Conservation (phyloP, 2,888 invertebrate species). For the Andricus quercusramuli region DNA sequence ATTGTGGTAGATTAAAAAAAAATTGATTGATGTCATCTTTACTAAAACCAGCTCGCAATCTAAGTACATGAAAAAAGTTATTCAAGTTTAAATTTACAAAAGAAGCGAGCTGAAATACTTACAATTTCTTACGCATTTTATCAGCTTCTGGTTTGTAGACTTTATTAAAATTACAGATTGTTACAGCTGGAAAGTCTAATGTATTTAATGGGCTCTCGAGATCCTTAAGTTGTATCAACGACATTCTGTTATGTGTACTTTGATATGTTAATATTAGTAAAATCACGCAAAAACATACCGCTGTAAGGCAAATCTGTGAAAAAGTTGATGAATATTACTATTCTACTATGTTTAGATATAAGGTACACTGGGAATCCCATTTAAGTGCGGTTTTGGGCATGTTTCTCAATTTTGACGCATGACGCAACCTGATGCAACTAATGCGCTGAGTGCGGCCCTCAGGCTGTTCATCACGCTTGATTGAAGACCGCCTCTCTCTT, state of each 20-base stretch:
- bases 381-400: too few relatives aligned
- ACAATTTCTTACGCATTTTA: constrained; percentile 41
- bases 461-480: too few relatives aligned
- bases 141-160: constrained; percentile 55
- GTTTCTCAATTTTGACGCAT: too few relatives aligned
- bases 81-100: not conserved
- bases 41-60: not conserved
- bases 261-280: not conserved
- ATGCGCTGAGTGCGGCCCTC: too few relatives aligned
- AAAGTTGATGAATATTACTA: too few relatives aligned
- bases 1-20: not conserved
- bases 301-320: not conserved
- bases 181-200: constrained; percentile 64
- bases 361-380: too few relatives aligned
- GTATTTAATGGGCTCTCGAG: not conserved
- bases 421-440: too few relatives aligned
- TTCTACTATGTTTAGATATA: too few relatives aligned
- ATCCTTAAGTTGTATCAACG: not conserved
- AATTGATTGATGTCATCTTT: not conserved
- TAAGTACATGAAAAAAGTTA: not conserved
- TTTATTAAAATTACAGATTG: constrained; percentile 65
- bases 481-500: too few relatives aligned
- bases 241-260: not conserved
- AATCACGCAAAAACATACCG: not conserved
- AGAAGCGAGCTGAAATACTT: not conserved